These are phyloP conservation scores for Mycalesis mineus DNA, from an alignment of 2,888 invertebrate genomes.

Conservation along the genomic window DNA sequence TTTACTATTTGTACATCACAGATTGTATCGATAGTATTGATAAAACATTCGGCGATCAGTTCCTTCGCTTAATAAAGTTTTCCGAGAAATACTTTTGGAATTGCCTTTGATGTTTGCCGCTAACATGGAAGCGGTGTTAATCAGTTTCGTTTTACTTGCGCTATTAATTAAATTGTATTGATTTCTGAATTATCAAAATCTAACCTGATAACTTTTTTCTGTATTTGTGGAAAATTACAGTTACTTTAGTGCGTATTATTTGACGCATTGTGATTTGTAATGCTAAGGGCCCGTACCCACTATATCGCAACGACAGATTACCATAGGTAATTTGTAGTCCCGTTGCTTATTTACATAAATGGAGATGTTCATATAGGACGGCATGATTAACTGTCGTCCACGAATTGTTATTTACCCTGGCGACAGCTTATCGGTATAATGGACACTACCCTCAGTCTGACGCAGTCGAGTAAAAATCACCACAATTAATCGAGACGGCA, in stretches of 20 bases:
- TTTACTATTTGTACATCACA: slow-evolving; percentile 34
- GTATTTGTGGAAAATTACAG: background rate
- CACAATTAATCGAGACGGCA: too few species aligned
- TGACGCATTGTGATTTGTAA: background rate
- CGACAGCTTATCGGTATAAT: too few species aligned
- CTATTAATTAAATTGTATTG: slow-evolving; percentile 11
- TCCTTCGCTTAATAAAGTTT: slow-evolving; percentile 16
- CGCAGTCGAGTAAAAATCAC: too few species aligned
- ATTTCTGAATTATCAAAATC: slow-evolving; percentile 5
- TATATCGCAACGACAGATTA: too few species aligned
- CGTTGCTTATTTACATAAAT: too few species aligned
- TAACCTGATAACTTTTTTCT: background rate
- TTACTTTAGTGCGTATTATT: background rate
- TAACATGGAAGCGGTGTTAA: slow-evolving; percentile 15
- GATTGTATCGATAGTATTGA: slow-evolving; percentile 30
- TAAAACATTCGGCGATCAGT: slow-evolving; percentile 14
- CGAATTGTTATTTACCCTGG: too few species aligned
- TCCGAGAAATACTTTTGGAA: slow-evolving; percentile 21
- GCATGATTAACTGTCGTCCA: too few species aligned
- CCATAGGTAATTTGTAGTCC: too few species aligned
- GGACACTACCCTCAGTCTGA: too few species aligned
- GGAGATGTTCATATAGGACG: too few species aligned
- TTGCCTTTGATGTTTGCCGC: slow-evolving; percentile 30
- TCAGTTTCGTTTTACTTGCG: slow-evolving; percentile 6
- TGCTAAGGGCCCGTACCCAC: too few species aligned